phyloP scores from a whole-genome alignment of 2,797 vertebrate genomes.

The Gouania willdenowi region DNA sequence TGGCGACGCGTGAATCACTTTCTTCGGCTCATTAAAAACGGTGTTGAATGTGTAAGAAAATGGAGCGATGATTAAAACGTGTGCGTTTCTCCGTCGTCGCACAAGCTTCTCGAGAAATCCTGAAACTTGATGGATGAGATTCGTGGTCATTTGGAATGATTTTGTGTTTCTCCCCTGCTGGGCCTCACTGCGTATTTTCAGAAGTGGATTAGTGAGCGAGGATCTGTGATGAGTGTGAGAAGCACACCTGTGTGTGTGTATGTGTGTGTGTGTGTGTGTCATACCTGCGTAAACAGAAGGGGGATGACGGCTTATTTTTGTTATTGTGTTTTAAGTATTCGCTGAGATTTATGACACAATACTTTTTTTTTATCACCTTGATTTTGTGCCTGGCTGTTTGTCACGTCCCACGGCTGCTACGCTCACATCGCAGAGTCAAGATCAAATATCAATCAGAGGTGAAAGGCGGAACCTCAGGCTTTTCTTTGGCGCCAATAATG shows the following conservation, averaged over 20 bases:
- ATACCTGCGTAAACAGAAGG: neutral
- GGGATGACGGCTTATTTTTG: neutral
- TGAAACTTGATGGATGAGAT: slow-evolving; percentile 36
- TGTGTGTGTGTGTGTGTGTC: neutral
- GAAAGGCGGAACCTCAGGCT: slow-evolving; percentile 26
- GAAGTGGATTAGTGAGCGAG: slow-evolving; percentile 16
- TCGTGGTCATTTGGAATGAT: slow-evolving; percentile 40
- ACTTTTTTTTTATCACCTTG: neutral
- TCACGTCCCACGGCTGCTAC: slow-evolving; percentile 7
- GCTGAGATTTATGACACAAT: slow-evolving; percentile 7
- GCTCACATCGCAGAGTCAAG: neutral
- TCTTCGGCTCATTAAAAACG: too few species aligned
- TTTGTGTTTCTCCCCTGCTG: slow-evolving; percentile 25
- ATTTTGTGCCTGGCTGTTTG: slow-evolving; percentile 7
- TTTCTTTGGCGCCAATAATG: slow-evolving; percentile 28
- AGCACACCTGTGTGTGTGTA: neutral
- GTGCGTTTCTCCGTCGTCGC: too few species aligned
- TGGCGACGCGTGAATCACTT: too few species aligned
- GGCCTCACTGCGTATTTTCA: slow-evolving; percentile 36
- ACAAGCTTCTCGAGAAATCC: too few species aligned
- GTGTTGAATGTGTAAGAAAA: too few species aligned
- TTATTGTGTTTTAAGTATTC: slow-evolving; percentile 3
- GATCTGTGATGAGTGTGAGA: neutral
- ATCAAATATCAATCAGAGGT: slow-evolving; percentile 27
- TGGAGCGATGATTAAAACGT: too few species aligned